Evolutionary conservation across 1,140 invertebrate species (phyloP), one percentile per base, ranked within the genome.

Genomic region (Conus ventricosus): DNA sequence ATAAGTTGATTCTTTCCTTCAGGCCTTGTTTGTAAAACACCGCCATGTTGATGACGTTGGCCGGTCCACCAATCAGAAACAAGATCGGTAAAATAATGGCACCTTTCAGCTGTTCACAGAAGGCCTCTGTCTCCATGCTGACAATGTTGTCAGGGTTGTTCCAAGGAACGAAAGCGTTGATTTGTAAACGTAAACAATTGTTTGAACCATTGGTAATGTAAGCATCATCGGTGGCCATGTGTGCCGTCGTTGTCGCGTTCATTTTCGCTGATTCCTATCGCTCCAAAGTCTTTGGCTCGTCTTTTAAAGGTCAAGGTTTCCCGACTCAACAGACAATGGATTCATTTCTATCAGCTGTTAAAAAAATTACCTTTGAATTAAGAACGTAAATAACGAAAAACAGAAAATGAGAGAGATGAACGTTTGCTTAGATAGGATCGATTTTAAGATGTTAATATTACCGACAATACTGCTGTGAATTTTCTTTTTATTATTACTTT

Each of bases 41-140:
- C 76, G 76, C 7, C 76, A 78, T 78, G 76, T 78, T 78, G 76
- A 78, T 27, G 76, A 78, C 76, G 25, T 78, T 78, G 25, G 76
- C 76, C 25, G 76, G 76, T 11, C 76, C 76, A 78, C 75, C 76
- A 78, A 78, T 78, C 76, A 78, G 17, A 78, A 39, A 78, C 76
- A 78, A 51, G 76, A 78, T n/a, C 25, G 76, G 76, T 25, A 78
- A 51, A 78, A 78, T 25, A 39, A 78, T 78, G 76, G 76, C 76
- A 25, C 76, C 76, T 51, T 78, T 78, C 25, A 78, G 25, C 76
- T 17, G 25, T 78, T 78, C 76, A 17, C 5, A 78, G 39, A 78
- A 78, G 39, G 76, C 76, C 17, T 78, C 76, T 4, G 20, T 15
- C 7, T 78, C 76, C 8, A 13, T 11, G 7, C 25, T 78, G 76